Evolutionary conservation across 2,797 vertebrate genomes (phyloP).

Genomic region (Anabas testudineus): DNA sequence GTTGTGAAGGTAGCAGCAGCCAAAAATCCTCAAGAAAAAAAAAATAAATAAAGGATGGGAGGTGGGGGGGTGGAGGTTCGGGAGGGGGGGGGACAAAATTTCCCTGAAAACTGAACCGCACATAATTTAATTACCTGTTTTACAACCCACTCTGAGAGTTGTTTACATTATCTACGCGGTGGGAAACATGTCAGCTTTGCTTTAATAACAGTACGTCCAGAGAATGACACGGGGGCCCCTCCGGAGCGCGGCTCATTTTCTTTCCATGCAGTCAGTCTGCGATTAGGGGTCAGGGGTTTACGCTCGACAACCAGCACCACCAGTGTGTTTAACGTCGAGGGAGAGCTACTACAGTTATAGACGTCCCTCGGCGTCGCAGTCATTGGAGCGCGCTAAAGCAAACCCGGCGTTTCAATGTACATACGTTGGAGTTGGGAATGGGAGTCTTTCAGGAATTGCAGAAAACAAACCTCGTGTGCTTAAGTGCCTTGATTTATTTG

Average conservation of each 20-base stretch:
- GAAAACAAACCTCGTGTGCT: conserved; percentile 45
- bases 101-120: conserved; percentile 67
- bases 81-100: conserved; percentile 32
- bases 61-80: too few relatives aligned
- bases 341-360: conserved; percentile 24
- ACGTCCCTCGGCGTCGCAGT: conserved; percentile 34
- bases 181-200: conserved; percentile 36
- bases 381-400: conserved; percentile 26
- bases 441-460: conserved; percentile 47
- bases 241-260: conserved; percentile 41
- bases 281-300: conserved; percentile 59
- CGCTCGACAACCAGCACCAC: conserved; percentile 20
- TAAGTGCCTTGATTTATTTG: conserved; percentile 60
- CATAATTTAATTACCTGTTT: conserved; percentile 80
- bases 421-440: conserved; percentile 21
- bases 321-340: conserved; percentile 14
- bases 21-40: conserved; percentile 64
- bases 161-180: conserved; percentile 66
- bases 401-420: conserved; percentile 22
- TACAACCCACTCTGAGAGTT: conserved; percentile 75
- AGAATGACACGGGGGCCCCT: conserved; percentile 26
- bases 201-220: conserved; percentile 21
- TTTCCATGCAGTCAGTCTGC: conserved; percentile 28
- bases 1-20: conserved; percentile 55
- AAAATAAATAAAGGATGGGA: conserved; percentile 49